phyloP scores from a whole-genome alignment of 1,140 invertebrate genomes.

The Drosophila nannoptera region DNA sequence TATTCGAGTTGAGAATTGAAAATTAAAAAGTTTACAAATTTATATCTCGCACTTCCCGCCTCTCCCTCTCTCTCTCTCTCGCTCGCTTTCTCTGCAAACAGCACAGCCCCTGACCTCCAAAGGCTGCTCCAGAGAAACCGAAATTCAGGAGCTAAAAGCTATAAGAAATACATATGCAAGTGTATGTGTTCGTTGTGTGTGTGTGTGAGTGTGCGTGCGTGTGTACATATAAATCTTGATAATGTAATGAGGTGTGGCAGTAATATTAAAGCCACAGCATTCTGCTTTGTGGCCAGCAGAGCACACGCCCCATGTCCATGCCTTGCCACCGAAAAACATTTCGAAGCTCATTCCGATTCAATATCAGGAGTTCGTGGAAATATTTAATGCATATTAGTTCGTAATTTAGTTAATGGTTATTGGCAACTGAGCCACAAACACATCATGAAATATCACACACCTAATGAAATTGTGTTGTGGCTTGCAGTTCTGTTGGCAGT shows the following conservation, averaged over 20 bases:
- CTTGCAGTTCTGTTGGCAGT: constrained; percentile 9
- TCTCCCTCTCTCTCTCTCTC: too few species aligned
- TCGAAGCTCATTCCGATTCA: not conserved
- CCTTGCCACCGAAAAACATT: not conserved
- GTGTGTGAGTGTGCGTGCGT: not conserved
- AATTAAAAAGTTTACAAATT: constrained; percentile 73
- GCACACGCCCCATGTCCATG: not conserved
- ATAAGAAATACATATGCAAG: not conserved
- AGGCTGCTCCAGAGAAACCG: constrained; percentile 4
- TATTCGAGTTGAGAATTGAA: constrained; percentile 61
- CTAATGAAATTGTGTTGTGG: constrained; percentile 14
- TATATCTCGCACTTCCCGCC: constrained; percentile 9
- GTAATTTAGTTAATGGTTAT: constrained; percentile 33
- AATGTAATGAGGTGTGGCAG: constrained; percentile 39
- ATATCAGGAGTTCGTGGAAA: constrained; percentile 1
- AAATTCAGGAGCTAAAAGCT: not conserved
- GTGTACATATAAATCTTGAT: constrained; percentile 12
- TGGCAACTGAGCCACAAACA: not conserved
- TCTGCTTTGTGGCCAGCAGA: not conserved
- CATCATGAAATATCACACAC: not conserved
- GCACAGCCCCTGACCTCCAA: constrained; percentile 18
- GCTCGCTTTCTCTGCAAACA: not conserved
- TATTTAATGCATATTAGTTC: constrained; percentile 15
- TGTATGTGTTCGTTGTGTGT: not conserved
- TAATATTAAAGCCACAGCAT: constrained; percentile 29